phyloP scores from a whole-genome alignment of 2,888 invertebrate genomes.

The Nomada goodeniana region DNA sequence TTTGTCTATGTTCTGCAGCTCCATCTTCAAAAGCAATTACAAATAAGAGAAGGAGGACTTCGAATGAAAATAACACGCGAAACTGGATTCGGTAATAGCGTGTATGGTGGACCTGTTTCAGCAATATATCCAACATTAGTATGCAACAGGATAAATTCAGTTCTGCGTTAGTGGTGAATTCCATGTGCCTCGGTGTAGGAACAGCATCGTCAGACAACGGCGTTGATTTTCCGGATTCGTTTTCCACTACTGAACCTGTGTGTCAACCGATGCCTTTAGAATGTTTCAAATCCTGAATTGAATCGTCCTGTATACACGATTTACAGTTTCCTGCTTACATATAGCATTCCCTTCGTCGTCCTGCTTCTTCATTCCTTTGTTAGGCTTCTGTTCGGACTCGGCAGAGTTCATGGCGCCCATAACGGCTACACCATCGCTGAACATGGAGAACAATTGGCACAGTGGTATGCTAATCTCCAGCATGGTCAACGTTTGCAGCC shows the following conservation, averaged over 20 bases:
- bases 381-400: constrained; percentile 74
- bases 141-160: constrained; percentile 97
- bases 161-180: constrained; percentile 90
- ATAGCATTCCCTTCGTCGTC: constrained; percentile 85
- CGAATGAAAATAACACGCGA: not conserved
- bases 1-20: constrained; percentile 93
- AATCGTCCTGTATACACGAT: not conserved
- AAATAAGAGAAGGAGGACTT: not conserved
- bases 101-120: constrained; percentile 91
- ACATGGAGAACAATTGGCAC: constrained; percentile 94
- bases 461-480: constrained; percentile 96
- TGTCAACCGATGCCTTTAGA: not conserved
- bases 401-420: constrained; percentile 85
- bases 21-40: constrained; percentile 86
- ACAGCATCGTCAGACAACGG: constrained; percentile 90
- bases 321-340: constrained; percentile 83
- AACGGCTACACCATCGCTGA: constrained; percentile 93
- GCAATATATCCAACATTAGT: constrained; percentile 96
- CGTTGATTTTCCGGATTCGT: constrained; percentile 89
- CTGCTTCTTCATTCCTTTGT: constrained; percentile 69
- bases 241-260: constrained; percentile 88
- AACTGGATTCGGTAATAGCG: not conserved
- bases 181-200: constrained; percentile 87
- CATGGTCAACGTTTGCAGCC: constrained; percentile 95
- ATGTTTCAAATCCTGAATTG: not conserved